Percentiles rank a stretch among this genome's conserved stretches.
These are phyloP conservation scores for Tragelaphus scriptus DNA, from an alignment of 2,113 vertebrate species.

Conservation along the genomic window DNA sequence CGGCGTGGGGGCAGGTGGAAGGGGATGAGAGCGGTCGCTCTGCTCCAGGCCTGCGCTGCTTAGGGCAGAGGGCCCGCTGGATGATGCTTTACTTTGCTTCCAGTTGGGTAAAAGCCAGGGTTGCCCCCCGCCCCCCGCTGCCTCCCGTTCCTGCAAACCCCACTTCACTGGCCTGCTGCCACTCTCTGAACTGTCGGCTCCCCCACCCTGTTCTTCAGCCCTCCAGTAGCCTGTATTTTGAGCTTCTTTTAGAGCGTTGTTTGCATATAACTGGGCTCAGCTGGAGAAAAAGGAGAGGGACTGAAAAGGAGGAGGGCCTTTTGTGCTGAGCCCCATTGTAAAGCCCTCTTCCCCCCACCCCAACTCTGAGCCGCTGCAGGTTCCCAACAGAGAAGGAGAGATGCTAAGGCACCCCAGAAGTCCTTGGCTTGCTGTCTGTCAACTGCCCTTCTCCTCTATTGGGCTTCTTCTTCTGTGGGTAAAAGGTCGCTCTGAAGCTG, in stretches of 20 bases:
- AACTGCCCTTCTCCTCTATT: constrained; percentile 34
- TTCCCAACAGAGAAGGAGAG: constrained; percentile 51
- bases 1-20: not conserved
- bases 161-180: constrained; percentile 69
- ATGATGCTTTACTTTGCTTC: constrained; percentile 36
- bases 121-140: not conserved
- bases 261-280: constrained; percentile 79
- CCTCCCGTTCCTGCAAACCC: constrained; percentile 12
- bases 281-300: constrained; percentile 80
- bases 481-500: not conserved
- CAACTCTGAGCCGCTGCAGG: not conserved
- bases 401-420: constrained; percentile 47
- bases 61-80: not conserved
- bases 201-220: not conserved
- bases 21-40: not conserved
- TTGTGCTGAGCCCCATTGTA: constrained; percentile 83
- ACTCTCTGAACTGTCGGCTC: constrained; percentile 74
- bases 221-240: constrained; percentile 46
- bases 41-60: not conserved
- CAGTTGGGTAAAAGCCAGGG: not conserved
- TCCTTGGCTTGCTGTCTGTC: constrained; percentile 55
- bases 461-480: not conserved
- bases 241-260: constrained; percentile 49
- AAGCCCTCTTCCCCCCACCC: constrained; percentile 14
- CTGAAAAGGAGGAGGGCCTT: constrained; percentile 83